A percentile compares a stretch with the other conserved stretches of the same genome.
These are phyloP conservation scores for Elanus axillaris DNA, from an alignment of 2,113 vertebrate genomes.

Conservation along the genomic window DNA sequence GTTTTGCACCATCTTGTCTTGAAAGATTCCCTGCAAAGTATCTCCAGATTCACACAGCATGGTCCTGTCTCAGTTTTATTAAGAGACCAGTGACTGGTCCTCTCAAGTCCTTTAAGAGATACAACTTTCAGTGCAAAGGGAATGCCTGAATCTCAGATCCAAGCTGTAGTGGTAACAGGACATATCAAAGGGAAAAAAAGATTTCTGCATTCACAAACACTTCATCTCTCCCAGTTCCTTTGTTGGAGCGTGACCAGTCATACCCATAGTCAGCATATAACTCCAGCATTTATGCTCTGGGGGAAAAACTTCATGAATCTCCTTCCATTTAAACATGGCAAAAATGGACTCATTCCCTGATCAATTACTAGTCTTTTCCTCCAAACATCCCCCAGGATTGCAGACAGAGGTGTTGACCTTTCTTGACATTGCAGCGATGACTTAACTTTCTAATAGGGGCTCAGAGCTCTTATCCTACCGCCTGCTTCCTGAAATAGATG, in stretches of 20 bases:
- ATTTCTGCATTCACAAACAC: neutral
- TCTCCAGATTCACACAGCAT: neutral
- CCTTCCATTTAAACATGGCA: neutral
- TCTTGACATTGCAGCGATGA: constrained; percentile 33
- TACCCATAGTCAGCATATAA: neutral
- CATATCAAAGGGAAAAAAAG: neutral
- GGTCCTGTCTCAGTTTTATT: neutral
- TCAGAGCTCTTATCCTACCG: constrained; percentile 44
- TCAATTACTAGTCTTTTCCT: neutral
- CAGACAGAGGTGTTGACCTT: neutral
- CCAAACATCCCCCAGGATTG: neutral
- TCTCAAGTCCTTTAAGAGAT: neutral
- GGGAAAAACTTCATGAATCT: neutral
- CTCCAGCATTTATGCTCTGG: neutral
- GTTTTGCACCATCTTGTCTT: neutral
- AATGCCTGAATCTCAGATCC: neutral
- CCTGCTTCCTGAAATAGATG: constrained; percentile 68
- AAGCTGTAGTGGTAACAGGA: neutral
- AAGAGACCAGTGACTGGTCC: neutral
- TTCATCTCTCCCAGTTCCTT: neutral
- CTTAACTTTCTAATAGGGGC: constrained; percentile 36
- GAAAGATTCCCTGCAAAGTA: neutral
- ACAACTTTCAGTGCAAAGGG: neutral
- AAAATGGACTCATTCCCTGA: neutral
- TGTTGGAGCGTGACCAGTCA: neutral